phyloP scores from a whole-genome alignment of 2,113 vertebrate species.

The Nothocercus julius region DNA sequence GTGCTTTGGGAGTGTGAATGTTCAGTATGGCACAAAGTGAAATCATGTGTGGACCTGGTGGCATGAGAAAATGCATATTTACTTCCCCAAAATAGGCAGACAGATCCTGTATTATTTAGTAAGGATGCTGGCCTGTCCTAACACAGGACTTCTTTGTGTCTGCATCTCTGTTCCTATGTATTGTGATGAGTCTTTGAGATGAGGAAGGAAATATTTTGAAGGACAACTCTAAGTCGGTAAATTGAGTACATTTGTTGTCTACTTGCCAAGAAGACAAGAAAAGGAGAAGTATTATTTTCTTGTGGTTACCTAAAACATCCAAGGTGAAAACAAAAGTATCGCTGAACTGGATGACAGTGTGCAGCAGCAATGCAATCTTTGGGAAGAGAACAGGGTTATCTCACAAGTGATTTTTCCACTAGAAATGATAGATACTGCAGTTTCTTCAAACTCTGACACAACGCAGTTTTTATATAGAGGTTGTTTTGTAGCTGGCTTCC shows the following conservation, averaged over 20 bases:
- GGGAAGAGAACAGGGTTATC: background rate
- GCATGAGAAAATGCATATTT: background rate
- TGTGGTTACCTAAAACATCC: background rate
- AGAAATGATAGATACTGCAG: background rate
- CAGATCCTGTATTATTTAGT: background rate
- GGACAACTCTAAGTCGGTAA: background rate
- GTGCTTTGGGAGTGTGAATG: background rate
- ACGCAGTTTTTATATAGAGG: background rate
- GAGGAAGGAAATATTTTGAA: background rate
- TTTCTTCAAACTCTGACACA: background rate
- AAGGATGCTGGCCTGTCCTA: background rate
- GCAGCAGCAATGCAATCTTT: background rate
- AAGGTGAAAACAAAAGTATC: background rate
- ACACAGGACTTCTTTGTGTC: background rate
- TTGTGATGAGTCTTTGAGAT: background rate
- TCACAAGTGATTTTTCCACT: background rate
- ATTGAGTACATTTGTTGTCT: background rate
- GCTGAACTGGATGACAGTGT: background rate
- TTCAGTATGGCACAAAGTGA: background rate
- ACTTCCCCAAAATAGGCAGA: background rate
- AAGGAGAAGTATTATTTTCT: background rate
- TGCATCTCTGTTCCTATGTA: rapidly evolving
- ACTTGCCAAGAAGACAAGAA: background rate
- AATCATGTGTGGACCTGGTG: background rate
- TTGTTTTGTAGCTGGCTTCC: background rate